A percentile compares a stretch with the other conserved stretches of the same genome.
phyloP scores from a whole-genome alignment of 92 coral and sea anemone species.

The Porites rus region DNA sequence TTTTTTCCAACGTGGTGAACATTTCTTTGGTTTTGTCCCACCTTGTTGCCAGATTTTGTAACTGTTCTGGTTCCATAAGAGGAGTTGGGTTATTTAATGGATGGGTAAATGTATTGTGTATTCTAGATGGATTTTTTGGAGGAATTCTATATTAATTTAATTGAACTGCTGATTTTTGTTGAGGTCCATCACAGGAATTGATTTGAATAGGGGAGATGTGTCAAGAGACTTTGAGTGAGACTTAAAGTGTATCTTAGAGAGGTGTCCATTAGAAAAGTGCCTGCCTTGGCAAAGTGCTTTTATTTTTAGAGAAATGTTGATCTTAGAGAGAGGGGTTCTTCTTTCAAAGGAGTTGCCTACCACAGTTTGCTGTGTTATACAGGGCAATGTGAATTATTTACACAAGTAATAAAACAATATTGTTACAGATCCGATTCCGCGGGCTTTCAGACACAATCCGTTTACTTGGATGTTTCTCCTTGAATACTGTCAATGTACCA shows the following conservation, averaged over 20 bases:
- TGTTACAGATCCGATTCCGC: conserved; percentile 84
- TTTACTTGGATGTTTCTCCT: conserved; percentile 89
- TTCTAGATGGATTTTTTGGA: background rate
- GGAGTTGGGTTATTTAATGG: background rate
- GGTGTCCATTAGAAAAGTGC: background rate
- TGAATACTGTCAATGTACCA: conserved; percentile 53
- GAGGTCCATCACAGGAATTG: too few relatives aligned
- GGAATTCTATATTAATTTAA: too few relatives aligned
- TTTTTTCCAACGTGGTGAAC: too few relatives aligned
- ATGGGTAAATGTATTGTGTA: background rate
- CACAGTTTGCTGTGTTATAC: too few relatives aligned
- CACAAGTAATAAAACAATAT: too few relatives aligned
- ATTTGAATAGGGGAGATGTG: too few relatives aligned
- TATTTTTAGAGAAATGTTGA: background rate
- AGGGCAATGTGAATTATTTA: too few relatives aligned
- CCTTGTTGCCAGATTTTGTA: too few relatives aligned
- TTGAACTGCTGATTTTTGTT: too few relatives aligned
- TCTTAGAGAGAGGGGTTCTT: background rate
- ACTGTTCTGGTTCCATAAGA: too few relatives aligned
- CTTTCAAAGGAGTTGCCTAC: background rate
- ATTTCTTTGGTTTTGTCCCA: too few relatives aligned
- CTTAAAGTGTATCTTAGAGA: background rate
- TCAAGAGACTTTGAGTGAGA: too few relatives aligned
- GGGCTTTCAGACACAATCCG: conserved; percentile 96
- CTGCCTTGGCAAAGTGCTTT: background rate